Percentiles rank a stretch among this genome's conserved stretches.
Conservation (phyloP, 1,140 invertebrate genomes). For the Drosophila arizonae region DNA sequence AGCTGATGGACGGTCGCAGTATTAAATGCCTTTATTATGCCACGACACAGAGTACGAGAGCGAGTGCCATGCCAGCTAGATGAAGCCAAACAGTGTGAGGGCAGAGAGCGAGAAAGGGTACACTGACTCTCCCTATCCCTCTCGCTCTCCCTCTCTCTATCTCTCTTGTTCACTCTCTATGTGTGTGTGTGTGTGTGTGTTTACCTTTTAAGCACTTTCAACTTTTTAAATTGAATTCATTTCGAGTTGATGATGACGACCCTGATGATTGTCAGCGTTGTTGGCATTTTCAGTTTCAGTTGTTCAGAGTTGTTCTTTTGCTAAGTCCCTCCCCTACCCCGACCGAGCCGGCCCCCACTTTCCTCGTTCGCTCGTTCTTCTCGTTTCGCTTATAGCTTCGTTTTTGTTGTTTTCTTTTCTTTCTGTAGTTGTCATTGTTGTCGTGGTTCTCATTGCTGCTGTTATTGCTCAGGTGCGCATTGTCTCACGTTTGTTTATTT, state of each 20-base stretch:
- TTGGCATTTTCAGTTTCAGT: slow-evolving; percentile 44
- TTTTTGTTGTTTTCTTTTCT: slow-evolving; percentile 4
- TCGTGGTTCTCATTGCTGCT: slow-evolving; percentile 22
- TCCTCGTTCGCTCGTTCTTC: neutral
- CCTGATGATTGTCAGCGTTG: slow-evolving; percentile 42
- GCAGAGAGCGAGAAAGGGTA: neutral
- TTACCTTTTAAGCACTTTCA: slow-evolving; percentile 52
- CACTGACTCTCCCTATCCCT: neutral
- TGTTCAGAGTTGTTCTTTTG: slow-evolving; percentile 1
- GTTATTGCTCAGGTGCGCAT: slow-evolving; percentile 66
- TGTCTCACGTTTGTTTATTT: slow-evolving; percentile 80
- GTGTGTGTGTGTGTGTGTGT: slow-evolving; percentile 13
- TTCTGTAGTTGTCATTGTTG: slow-evolving; percentile 28
- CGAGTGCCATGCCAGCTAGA: neutral
- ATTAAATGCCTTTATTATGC: slow-evolving; percentile 45
- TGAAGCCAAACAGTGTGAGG: neutral
- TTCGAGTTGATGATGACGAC: slow-evolving; percentile 35
- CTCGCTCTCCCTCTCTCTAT: neutral
- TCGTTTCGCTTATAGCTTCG: slow-evolving; percentile 18
- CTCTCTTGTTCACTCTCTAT: neutral
- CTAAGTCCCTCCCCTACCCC: neutral
- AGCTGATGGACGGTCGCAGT: slow-evolving; percentile 63
- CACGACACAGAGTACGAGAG: slow-evolving; percentile 1
- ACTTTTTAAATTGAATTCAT: slow-evolving; percentile 49
- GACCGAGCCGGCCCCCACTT: too few species aligned